phyloP scores from a whole-genome alignment of 2,113 vertebrate species.

The Nesospiza acunhae region DNA sequence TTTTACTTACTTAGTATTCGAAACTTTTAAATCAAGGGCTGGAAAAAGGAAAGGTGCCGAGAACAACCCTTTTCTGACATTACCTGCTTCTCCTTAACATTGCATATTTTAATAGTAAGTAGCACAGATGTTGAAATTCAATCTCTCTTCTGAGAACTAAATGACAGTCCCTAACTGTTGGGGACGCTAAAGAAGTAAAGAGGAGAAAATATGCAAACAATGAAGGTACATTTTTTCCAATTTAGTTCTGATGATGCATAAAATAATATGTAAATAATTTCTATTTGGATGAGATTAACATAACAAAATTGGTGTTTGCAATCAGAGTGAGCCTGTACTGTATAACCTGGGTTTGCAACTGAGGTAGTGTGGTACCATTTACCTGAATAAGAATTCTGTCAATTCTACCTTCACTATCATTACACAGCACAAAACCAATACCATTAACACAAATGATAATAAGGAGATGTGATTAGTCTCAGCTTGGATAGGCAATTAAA shows the following conservation, averaged over 20 bases:
- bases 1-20: background rate
- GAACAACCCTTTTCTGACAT: slow-evolving; percentile 12
- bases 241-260: slow-evolving; percentile 42
- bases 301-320: slow-evolving; percentile 19
- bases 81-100: background rate
- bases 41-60: slow-evolving; percentile 17
- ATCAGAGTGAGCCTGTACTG: slow-evolving; percentile 1
- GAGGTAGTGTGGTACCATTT: background rate
- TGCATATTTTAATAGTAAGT: background rate
- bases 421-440: slow-evolving; percentile 21
- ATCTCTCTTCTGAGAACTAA: background rate
- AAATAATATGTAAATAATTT: slow-evolving; percentile 70
- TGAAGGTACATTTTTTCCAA: slow-evolving; percentile 35
- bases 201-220: slow-evolving; percentile 34
- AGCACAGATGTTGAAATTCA: slow-evolving; percentile 35
- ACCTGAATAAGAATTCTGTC: slow-evolving; percentile 32
- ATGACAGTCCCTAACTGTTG: background rate
- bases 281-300: slow-evolving; percentile 48
- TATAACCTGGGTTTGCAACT: slow-evolving; percentile 3
- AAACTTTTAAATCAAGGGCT: background rate
- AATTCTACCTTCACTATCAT: slow-evolving; percentile 19
- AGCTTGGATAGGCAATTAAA: slow-evolving; percentile 5
- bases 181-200: slow-evolving; percentile 39
- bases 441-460: slow-evolving; percentile 16
- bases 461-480: slow-evolving; percentile 24